phyloP scores from a whole-genome alignment of 2,113 vertebrate species.

The Oreochromis aureus region DNA sequence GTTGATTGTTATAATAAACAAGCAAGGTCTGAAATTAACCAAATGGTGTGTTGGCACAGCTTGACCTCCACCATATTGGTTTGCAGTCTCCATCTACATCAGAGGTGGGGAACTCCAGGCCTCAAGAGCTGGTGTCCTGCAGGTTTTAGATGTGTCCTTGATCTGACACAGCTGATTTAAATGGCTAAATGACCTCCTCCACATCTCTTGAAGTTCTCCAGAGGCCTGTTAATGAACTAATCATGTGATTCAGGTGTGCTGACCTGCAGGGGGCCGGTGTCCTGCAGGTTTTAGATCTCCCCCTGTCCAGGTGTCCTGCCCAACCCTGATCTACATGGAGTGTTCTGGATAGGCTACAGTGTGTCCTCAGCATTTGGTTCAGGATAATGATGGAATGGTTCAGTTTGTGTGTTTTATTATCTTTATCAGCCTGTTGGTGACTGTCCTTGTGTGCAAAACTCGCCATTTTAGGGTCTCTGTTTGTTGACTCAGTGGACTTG shows the following conservation, averaged over 20 bases:
- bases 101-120: not conserved
- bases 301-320: too few species aligned
- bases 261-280: not conserved
- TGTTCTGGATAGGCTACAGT: not conserved
- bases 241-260: not conserved
- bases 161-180: not conserved
- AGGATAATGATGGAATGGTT: not conserved
- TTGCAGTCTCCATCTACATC: not conserved
- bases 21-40: not conserved
- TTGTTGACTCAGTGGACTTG: not conserved
- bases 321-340: not conserved
- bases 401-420: not conserved
- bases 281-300: too few species aligned
- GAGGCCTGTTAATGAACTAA: not conserved
- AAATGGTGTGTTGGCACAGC: not conserved
- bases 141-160: not conserved
- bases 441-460: not conserved
- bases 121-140: not conserved
- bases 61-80: not conserved
- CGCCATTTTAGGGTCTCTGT: not conserved
- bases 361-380: not conserved
- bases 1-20: not conserved
- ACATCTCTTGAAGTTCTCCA: fast-evolving
- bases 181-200: fast-evolving
- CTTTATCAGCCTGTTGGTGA: not conserved